Percentiles rank a stretch among this genome's conserved stretches.
Evolutionary conservation across 2,888 invertebrate species (phyloP).

Genomic region (Hemicrepidius hirtus): DNA sequence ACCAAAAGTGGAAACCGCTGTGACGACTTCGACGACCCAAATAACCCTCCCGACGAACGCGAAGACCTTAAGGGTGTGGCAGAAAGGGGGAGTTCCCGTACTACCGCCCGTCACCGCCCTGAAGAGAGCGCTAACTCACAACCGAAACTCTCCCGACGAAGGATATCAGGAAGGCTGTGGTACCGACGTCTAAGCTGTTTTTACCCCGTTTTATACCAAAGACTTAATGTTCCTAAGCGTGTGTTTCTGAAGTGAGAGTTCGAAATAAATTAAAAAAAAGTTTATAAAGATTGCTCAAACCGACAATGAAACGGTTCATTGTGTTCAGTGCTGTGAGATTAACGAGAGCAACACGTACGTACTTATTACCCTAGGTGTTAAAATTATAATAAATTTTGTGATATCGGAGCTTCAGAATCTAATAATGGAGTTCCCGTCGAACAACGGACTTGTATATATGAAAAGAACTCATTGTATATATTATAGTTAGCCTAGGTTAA

Average conservation of each 20-base stretch:
- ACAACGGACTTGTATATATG: conserved; percentile 56
- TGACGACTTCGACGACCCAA: conserved; percentile 70
- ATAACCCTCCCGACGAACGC: conserved; percentile 76
- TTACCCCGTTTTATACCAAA: conserved; percentile 56
- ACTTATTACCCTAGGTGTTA: conserved; percentile 45
- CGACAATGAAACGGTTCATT: conserved; percentile 49
- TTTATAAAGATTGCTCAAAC: conserved; percentile 49
- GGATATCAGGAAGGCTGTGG: conserved; percentile 95
- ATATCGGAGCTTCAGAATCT: conserved; percentile 49
- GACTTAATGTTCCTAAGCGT: conserved; percentile 57
- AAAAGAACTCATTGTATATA: conserved; percentile 55
- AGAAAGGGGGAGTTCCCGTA: conserved; percentile 88
- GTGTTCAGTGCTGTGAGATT: conserved; percentile 54
- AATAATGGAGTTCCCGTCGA: conserved; percentile 47
- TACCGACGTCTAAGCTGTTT: conserved; percentile 84
- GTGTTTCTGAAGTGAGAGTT: conserved; percentile 41
- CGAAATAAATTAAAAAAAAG: conserved; percentile 8
- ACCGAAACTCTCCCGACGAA: conserved; percentile 91
- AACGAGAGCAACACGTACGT: conserved; percentile 45
- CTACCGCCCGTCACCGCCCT: conserved; percentile 89
- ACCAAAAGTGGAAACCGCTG: conserved; percentile 64
- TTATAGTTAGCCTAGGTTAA: conserved; percentile 58
- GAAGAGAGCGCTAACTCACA: conserved; percentile 88
- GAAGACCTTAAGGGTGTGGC: conserved; percentile 91
- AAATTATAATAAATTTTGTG: conserved; percentile 52